These are phyloP conservation scores for Eilema sororculum DNA, from an alignment of 2,888 invertebrate species.

Conservation along the genomic window DNA sequence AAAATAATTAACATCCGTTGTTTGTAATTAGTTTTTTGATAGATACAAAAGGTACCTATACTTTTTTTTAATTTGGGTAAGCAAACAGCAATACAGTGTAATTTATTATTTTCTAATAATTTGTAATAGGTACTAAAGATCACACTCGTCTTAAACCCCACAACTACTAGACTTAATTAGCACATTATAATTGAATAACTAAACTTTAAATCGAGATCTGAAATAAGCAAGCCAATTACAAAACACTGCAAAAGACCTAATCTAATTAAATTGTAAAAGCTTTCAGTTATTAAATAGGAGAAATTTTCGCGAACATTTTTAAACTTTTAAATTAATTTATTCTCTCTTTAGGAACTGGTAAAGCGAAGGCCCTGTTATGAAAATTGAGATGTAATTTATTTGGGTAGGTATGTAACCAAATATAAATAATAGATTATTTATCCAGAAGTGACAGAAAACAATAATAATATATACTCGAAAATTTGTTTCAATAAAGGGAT, in stretches of 20 bases:
- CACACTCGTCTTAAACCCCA: too few relatives aligned
- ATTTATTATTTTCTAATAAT: too few relatives aligned
- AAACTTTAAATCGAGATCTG: background rate
- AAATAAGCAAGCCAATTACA: background rate
- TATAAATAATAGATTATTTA: background rate
- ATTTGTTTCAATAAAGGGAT: too few relatives aligned
- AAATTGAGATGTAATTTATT: background rate
- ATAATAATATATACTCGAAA: too few relatives aligned
- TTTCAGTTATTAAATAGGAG: constrained; percentile 3
- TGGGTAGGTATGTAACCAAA: background rate
- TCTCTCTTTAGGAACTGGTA: background rate
- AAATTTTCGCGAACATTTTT: background rate
- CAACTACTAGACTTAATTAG: background rate
- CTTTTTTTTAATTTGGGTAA: too few relatives aligned
- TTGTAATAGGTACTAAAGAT: too few relatives aligned
- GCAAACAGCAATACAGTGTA: too few relatives aligned
- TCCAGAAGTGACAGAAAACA: too few relatives aligned
- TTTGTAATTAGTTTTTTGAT: too few relatives aligned
- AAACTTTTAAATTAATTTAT: background rate
- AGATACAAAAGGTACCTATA: too few relatives aligned
- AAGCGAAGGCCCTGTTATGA: background rate
- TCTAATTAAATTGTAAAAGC: background rate
- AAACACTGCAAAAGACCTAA: background rate
- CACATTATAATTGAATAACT: too few relatives aligned
- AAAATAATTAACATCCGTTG: too few relatives aligned